Evolutionary conservation across 1,140 invertebrate genomes (phyloP), one percentile per base, ranked within the genome.

Genomic region (Orchestia grillus): DNA sequence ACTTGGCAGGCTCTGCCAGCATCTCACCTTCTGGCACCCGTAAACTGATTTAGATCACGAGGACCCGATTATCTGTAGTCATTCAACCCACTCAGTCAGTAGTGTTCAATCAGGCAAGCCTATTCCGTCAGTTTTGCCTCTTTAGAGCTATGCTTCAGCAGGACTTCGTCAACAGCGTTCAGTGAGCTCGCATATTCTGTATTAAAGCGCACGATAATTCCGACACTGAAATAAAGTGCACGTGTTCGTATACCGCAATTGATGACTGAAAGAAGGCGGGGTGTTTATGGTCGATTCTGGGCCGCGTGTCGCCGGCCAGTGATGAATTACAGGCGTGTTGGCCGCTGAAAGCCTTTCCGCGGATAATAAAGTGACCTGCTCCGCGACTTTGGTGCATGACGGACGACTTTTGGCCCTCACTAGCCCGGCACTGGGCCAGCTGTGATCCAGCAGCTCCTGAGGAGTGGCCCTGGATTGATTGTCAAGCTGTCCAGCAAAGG

Each of bases 281-380:
- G 47, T 53, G 47, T 53, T 53, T 53, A 53, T 53, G 47, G 47
- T 53, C 28, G 62, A 23, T 77, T 77, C 11, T 77, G 62, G 11
- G 62, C 62, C 62, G 28, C 62, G 62, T 77, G 15, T 77, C 28
- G 15, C 62, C 11, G 62, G 28, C 62, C 62, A 11, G 88, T 90
- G 88, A 90, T 90, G 88, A 44, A 90, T 90, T 90, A 44, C 88
- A 41, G n/a, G 41, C 43, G 88, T 44, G 88, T 43, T 90, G 88
- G 88, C 43, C 36, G 41, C 88, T 90, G 88, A 90, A 90, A 90
- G 88, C 88, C 62, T 90, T 90, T 36, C 43, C 41, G 88, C 88
- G n/a, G 43, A 44, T 42, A 90, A 90, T 90, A 90, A 90, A 90
- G 88, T 44, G 88, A 90, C 88, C 88, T 90, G 88, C 88, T 77